phyloP scores from a whole-genome alignment of 2,797 vertebrate species.

The Heliangelus exortis region DNA sequence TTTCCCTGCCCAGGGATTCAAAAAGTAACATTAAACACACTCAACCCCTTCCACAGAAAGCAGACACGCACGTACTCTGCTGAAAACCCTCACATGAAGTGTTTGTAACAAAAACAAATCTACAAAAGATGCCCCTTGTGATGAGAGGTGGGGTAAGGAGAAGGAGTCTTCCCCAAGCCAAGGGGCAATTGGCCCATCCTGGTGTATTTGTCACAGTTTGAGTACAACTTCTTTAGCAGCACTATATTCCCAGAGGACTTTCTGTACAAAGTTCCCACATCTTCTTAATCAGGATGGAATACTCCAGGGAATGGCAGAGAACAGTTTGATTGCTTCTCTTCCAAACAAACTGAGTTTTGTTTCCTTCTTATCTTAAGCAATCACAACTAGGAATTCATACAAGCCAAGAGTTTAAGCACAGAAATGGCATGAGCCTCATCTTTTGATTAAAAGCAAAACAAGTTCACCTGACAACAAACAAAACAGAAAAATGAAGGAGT shows the following conservation, averaged over 20 bases:
- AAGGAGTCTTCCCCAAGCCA: background rate
- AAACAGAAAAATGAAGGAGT: background rate
- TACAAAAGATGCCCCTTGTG: background rate
- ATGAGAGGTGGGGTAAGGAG: background rate
- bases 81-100: background rate
- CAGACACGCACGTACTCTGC: background rate
- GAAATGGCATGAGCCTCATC: background rate
- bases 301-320: background rate
- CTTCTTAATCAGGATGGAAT: background rate
- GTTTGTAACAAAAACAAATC: background rate
- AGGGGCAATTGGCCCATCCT: background rate
- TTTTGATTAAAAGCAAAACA: background rate
- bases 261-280: background rate
- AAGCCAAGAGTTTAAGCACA: background rate
- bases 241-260: background rate
- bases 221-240: background rate
- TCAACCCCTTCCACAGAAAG: background rate
- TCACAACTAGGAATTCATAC: background rate
- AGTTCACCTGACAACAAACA: background rate
- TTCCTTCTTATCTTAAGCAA: background rate
- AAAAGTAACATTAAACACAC: background rate
- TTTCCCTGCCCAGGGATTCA: conserved; percentile 83
- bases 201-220: background rate
- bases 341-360: background rate
- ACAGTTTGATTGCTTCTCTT: background rate